These are phyloP conservation scores for Cephus pygmeus DNA, from an alignment of 2,888 invertebrate genomes.

Conservation along the genomic window DNA sequence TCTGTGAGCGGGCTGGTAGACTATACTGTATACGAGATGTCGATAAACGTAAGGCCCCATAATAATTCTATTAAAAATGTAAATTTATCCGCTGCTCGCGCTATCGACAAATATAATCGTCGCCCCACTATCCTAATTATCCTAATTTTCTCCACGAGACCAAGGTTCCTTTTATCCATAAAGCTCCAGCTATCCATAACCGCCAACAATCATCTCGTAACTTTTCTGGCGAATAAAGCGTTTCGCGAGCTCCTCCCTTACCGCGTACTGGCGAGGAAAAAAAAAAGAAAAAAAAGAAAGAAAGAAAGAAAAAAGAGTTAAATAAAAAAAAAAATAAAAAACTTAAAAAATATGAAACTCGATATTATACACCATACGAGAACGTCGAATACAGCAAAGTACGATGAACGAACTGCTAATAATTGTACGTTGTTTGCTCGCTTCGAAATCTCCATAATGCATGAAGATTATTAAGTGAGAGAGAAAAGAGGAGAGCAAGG, in stretches of 20 bases:
- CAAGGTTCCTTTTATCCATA: too few relatives aligned
- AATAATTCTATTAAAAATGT: constrained; percentile 55
- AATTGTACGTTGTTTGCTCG: constrained; percentile 1
- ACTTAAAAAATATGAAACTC: too few relatives aligned
- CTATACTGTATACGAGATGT: too few relatives aligned
- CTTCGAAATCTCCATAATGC: constrained; percentile 44
- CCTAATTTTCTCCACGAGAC: too few relatives aligned
- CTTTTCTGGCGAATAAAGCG: too few relatives aligned
- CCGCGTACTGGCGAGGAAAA: background rate
- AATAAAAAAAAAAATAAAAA: constrained; percentile 6
- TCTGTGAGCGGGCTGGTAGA: too few relatives aligned
- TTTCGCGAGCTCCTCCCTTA: too few relatives aligned
- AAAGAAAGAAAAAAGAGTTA: background rate
- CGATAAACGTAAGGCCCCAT: constrained; percentile 31
- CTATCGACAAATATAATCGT: constrained; percentile 46
- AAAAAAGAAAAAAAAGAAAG: constrained; percentile 4
- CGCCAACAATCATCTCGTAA: too few relatives aligned
- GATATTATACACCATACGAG: too few relatives aligned
- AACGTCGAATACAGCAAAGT: too few relatives aligned
- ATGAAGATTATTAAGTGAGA: constrained; percentile 34
- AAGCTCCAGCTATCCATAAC: too few relatives aligned
- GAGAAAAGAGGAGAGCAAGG: too few relatives aligned
- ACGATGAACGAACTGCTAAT: background rate
- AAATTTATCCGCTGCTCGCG: constrained; percentile 42
- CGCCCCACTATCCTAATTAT: constrained; percentile 12